phyloP scores from a whole-genome alignment of 2,113 vertebrate species.

The Scomber colias region DNA sequence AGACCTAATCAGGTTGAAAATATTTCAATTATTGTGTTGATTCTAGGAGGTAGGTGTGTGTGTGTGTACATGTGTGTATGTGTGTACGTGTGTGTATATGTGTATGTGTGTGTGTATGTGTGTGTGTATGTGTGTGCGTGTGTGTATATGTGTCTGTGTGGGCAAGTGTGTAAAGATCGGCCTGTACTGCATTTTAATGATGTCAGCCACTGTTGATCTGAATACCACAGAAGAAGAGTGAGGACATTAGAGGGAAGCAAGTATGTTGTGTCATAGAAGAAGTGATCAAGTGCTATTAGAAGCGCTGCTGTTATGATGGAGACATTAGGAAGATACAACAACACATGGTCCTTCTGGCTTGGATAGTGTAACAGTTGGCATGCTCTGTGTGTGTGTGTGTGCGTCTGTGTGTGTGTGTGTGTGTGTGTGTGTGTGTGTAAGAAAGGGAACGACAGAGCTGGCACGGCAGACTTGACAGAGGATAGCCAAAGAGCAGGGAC shows the following conservation, averaged over 20 bases:
- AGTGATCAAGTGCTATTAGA: slow-evolving; percentile 60
- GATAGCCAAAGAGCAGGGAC: slow-evolving; percentile 66
- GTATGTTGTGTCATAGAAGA: slow-evolving; percentile 36
- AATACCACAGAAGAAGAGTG: slow-evolving; percentile 37
- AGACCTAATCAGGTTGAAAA: slow-evolving; percentile 99
- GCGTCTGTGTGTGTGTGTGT: slow-evolving; percentile 46
- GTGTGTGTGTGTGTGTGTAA: slow-evolving; percentile 13
- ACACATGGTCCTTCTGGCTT: slow-evolving; percentile 81
- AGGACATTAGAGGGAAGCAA: slow-evolving; percentile 22
- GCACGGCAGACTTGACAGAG: slow-evolving; percentile 45
- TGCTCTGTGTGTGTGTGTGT: slow-evolving; percentile 46
- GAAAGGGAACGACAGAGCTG: slow-evolving; percentile 42
- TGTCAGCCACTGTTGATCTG: slow-evolving; percentile 42
- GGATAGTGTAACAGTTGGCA: slow-evolving; percentile 73
- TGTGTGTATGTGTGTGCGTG: background rate
- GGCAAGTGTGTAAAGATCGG: slow-evolving; percentile 10
- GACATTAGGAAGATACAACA: slow-evolving; percentile 73
- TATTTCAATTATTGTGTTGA: slow-evolving; percentile 99
- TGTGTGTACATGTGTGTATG: background rate
- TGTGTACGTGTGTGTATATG: background rate
- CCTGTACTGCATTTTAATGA: slow-evolving; percentile 55
- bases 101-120: slow-evolving; percentile 13
- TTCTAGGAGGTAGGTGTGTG: slow-evolving; percentile 58
- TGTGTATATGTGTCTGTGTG: background rate
- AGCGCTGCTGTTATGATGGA: slow-evolving; percentile 67